A percentile compares a stretch with the other conserved stretches of the same genome.
phyloP scores from a whole-genome alignment of 2,797 vertebrate species.

The Chaetophractus vellerosus region DNA sequence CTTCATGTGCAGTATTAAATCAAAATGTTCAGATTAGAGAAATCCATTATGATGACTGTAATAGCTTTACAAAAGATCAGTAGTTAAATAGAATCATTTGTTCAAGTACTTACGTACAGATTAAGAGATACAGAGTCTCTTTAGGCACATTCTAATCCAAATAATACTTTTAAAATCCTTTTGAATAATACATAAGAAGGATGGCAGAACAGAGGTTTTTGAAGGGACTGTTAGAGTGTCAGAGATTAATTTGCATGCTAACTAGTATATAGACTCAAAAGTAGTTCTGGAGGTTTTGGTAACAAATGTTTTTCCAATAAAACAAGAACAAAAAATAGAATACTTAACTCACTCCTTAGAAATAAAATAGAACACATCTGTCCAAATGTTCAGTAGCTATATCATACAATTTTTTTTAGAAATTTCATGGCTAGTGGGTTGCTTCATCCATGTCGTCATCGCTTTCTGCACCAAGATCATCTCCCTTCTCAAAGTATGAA shows the following conservation, averaged over 20 bases:
- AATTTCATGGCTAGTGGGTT: too few species aligned
- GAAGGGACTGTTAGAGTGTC: slow-evolving; percentile 41
- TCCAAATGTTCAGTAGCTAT: too few species aligned
- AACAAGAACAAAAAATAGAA: slow-evolving; percentile 69
- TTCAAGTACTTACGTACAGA: slow-evolving; percentile 71
- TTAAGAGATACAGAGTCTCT: slow-evolving; percentile 71
- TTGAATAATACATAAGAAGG: slow-evolving; percentile 1
- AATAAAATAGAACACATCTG: slow-evolving; percentile 79
- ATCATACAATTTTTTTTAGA: too few species aligned
- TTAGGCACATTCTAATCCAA: slow-evolving; percentile 78
- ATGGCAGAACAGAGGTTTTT: not conserved
- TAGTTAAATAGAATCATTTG: slow-evolving; percentile 63
- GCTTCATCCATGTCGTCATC: slow-evolving; percentile 95
- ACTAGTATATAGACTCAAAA: not conserved
- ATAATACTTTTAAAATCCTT: not conserved
- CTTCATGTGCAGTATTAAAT: slow-evolving; percentile 68
- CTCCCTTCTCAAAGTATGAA: slow-evolving; percentile 91
- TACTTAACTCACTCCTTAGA: slow-evolving; percentile 54
- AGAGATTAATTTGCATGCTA: not conserved
- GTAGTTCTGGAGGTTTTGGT: slow-evolving; percentile 40
- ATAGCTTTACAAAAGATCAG: slow-evolving; percentile 64
- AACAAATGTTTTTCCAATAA: slow-evolving; percentile 40
- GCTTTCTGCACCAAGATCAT: slow-evolving; percentile 93
- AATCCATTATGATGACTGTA: slow-evolving; percentile 53
- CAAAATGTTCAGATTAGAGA: slow-evolving; percentile 67